These are phyloP conservation scores for Catagonus wagneri DNA, from an alignment of 2,113 vertebrate genomes.

Conservation along the genomic window DNA sequence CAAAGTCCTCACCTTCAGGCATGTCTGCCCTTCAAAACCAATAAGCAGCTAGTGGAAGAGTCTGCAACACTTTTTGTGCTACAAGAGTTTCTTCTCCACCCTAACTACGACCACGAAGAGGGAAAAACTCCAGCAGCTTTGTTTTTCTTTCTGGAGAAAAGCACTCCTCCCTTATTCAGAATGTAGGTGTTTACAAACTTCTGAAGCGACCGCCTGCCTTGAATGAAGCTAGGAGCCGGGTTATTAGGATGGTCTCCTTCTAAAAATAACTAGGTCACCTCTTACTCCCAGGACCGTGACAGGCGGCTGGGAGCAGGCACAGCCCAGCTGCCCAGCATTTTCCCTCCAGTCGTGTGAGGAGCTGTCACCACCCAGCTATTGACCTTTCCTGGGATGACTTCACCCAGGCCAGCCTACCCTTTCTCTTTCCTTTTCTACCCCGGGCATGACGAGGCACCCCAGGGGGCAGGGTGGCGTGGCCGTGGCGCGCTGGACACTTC, in stretches of 20 bases:
- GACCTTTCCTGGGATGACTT: slow-evolving; percentile 81
- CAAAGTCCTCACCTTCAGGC: slow-evolving; percentile 86
- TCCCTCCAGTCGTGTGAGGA: slow-evolving; percentile 82
- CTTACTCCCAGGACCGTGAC: slow-evolving; percentile 89
- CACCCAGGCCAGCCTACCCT: slow-evolving; percentile 64
- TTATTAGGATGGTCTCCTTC: slow-evolving; percentile 90
- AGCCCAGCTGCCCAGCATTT: slow-evolving; percentile 77
- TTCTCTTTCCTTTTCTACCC: background rate
- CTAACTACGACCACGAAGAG: slow-evolving; percentile 28
- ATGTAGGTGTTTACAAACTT: slow-evolving; percentile 86
- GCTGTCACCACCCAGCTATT: slow-evolving; percentile 72
- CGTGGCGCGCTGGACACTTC: background rate
- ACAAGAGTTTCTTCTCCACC: slow-evolving; percentile 45
- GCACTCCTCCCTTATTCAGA: slow-evolving; percentile 73
- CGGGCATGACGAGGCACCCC: slow-evolving; percentile 46
- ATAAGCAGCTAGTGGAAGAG: background rate
- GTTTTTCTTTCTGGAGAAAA: slow-evolving; percentile 66
- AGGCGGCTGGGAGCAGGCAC: slow-evolving; percentile 79
- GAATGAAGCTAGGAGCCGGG: slow-evolving; percentile 88
- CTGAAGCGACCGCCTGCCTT: slow-evolving; percentile 89
- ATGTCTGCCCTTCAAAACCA: slow-evolving; percentile 80
- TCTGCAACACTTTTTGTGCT: background rate
- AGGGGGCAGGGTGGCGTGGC: background rate
- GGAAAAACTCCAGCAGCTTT: background rate
- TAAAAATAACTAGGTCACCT: slow-evolving; percentile 96